Conservation (phyloP, 37 sponge, comb jelly and placozoan genomes). For the Halisarca cf. caerulea region DNA sequence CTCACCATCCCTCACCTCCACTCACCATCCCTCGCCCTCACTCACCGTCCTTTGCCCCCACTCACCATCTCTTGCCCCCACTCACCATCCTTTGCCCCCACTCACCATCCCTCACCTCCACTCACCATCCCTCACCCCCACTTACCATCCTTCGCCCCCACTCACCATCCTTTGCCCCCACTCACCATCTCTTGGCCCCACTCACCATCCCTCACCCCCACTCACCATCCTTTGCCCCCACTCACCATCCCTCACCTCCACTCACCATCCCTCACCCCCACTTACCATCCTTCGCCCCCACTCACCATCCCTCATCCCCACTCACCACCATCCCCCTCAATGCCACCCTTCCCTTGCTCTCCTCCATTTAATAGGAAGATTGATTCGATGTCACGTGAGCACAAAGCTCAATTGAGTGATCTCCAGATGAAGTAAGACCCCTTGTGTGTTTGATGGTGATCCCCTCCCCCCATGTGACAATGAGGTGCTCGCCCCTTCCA, state of each 20-base stretch:
- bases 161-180: too few species aligned
- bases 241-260: not conserved
- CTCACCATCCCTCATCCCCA: not conserved
- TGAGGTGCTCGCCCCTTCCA: not conserved
- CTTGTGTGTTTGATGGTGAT: not conserved
- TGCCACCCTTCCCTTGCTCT: not conserved
- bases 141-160: too few species aligned
- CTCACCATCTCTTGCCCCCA: too few species aligned
- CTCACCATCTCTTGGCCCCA: too few species aligned
- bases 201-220: too few species aligned
- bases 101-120: too few species aligned
- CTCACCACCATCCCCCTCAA: not conserved
- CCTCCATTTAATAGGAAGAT: not conserved
- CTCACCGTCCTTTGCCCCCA: too few species aligned
- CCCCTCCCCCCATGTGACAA: not conserved
- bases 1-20: too few species aligned
- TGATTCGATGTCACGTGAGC: not conserved
- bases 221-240: not conserved
- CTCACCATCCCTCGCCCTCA: too few species aligned
- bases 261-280: not conserved
- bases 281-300: too few species aligned
- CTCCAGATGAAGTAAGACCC: not conserved
- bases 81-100: too few species aligned
- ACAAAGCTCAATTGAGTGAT: not conserved
- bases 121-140: too few species aligned